These are phyloP conservation scores for Phyllotreta striolata DNA, from an alignment of 2,888 invertebrate species.

Conservation along the genomic window DNA sequence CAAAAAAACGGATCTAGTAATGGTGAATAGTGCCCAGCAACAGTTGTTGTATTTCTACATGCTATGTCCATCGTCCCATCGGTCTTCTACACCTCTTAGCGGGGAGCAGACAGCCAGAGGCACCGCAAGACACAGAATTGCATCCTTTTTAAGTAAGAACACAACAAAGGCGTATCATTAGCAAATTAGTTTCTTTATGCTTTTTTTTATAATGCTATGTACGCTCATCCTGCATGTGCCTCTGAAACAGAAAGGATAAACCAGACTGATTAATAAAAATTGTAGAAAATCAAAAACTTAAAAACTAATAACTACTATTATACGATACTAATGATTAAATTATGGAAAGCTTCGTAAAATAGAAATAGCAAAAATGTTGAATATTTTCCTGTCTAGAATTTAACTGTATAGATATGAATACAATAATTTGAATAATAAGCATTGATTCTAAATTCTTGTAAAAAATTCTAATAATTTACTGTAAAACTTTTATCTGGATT, in stretches of 20 bases:
- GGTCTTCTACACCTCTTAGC: conserved; percentile 57
- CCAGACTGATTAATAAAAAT: conserved; percentile 61
- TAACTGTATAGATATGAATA: too few relatives aligned
- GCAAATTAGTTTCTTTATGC: conserved; percentile 45
- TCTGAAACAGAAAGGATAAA: conserved; percentile 74
- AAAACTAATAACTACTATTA: conserved; percentile 24
- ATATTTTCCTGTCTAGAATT: too few relatives aligned
- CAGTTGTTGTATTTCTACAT: conserved; percentile 21
- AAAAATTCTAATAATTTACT: too few relatives aligned
- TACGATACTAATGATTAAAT: conserved; percentile 9
- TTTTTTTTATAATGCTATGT: conserved; percentile 52
- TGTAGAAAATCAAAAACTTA: conserved; percentile 17
- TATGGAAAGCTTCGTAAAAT: neutral
- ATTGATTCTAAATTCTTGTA: neutral
- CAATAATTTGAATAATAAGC: too few relatives aligned
- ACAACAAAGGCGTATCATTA: conserved; percentile 62
- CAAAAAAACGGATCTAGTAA: too few relatives aligned
- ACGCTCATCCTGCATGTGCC: conserved; percentile 84
- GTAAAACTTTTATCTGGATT: too few relatives aligned
- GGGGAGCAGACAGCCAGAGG: conserved; percentile 61
- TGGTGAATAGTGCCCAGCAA: conserved; percentile 26
- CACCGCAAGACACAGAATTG: conserved; percentile 62
- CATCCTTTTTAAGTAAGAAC: conserved; percentile 55
- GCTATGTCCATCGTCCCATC: conserved; percentile 59
- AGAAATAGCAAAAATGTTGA: neutral